Percentiles rank a stretch among this genome's conserved stretches.
Conservation (phyloP, 2,113 vertebrate genomes). For the Sminthopsis crassicaudata region DNA sequence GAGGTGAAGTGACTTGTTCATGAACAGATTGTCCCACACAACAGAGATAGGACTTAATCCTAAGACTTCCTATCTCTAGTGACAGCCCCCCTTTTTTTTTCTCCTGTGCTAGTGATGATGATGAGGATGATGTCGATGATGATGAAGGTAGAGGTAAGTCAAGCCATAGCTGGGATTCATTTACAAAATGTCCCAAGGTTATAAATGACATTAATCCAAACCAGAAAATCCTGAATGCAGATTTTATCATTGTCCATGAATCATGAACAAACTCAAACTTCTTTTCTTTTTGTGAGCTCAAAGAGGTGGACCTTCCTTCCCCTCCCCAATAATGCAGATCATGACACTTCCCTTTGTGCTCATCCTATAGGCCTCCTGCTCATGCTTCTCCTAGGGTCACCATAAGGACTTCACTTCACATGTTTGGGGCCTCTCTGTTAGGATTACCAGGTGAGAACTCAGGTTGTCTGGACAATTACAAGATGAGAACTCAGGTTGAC, state of each 20-base stretch:
- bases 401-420: not conserved
- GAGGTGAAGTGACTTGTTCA: not conserved
- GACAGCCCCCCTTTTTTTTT: not conserved
- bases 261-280: not conserved
- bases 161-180: not conserved
- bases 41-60: not conserved
- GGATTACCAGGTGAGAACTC: too few species aligned
- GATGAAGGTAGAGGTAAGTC: not conserved
- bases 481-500: too few species aligned
- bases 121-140: not conserved
- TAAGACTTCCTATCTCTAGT: not conserved
- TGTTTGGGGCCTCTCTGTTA: not conserved
- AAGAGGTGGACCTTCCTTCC: fast-evolving
- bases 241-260: not conserved
- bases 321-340: not conserved
- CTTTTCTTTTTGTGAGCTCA: not conserved
- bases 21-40: not conserved
- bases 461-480: too few species aligned
- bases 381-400: not conserved
- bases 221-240: not conserved
- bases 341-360: not conserved
- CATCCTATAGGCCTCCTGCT: not conserved
- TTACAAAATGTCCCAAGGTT: not conserved
- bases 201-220: not conserved
- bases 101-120: not conserved